A percentile compares a stretch with the other conserved stretches of the same genome.
phyloP scores from a whole-genome alignment of 1,140 invertebrate genomes.

The Drosophila eugracilis region DNA sequence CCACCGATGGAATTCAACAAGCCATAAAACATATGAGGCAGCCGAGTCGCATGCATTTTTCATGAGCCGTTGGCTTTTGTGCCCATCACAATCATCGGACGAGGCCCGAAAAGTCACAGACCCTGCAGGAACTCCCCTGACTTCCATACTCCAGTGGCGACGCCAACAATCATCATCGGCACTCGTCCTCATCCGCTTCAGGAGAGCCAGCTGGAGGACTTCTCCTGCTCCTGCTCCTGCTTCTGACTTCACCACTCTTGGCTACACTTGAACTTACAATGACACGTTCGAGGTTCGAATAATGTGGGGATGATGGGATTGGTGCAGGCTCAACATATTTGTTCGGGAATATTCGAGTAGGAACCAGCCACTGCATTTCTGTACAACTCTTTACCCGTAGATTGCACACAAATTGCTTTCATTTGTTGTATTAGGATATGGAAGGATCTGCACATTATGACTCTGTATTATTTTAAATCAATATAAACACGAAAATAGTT shows the following conservation, averaged over 20 bases:
- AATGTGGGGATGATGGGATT: constrained; percentile 2
- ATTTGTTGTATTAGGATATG: constrained; percentile 71
- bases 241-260: constrained; percentile 29
- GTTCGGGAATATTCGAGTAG: constrained; percentile 53
- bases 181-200: constrained; percentile 39
- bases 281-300: constrained; percentile 72
- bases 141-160: constrained; percentile 7
- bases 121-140: neutral
- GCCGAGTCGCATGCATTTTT: constrained; percentile 78
- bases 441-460: constrained; percentile 1
- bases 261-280: constrained; percentile 82
- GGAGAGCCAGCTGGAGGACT: constrained; percentile 37
- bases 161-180: constrained; percentile 43
- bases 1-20: constrained; percentile 73
- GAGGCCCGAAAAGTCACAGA: constrained; percentile 25
- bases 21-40: constrained; percentile 83
- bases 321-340: constrained; percentile 61
- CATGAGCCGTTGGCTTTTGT: constrained; percentile 84
- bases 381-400: constrained; percentile 18
- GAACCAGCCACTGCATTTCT: constrained; percentile 39
- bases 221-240: constrained; percentile 18
- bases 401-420: constrained; percentile 70
- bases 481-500: too few species aligned
- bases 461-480: too few species aligned
- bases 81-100: constrained; percentile 74